Percentiles rank a stretch among this genome's conserved stretches.
Evolutionary conservation across 2,113 vertebrate genomes (phyloP).

Genomic region (Colius striatus): DNA sequence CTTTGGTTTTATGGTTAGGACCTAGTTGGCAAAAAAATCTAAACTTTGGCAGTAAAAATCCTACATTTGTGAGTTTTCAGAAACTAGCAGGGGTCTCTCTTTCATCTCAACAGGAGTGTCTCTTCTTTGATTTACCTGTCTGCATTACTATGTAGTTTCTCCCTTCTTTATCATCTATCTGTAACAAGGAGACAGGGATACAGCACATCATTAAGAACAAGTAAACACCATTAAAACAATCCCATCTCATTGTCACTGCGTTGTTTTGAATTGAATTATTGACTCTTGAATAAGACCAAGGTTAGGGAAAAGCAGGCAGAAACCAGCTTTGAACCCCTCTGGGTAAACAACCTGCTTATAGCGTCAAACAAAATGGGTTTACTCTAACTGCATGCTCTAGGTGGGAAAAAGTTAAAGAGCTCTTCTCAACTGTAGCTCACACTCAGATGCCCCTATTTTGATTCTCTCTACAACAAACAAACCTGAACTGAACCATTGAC

Average conservation of each 20-base stretch:
- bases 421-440: neutral
- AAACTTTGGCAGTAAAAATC: neutral
- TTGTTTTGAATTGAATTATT: constrained; percentile 37
- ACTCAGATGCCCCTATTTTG: neutral
- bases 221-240: constrained; percentile 17
- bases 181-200: neutral
- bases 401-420: neutral
- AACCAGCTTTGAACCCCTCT: neutral
- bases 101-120: constrained; percentile 25
- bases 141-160: neutral
- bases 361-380: neutral
- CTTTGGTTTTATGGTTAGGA: neutral
- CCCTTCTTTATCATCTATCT: neutral
- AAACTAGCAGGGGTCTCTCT: neutral
- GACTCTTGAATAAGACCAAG: constrained; percentile 17
- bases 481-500: neutral
- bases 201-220: constrained; percentile 27
- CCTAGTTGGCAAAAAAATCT: neutral
- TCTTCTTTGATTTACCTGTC: constrained; percentile 47
- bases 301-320: neutral
- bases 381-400: neutral
- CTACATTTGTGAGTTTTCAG: constrained; percentile 5
- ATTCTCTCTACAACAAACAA: neutral
- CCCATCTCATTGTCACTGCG: neutral
- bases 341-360: neutral